These are phyloP conservation scores for Pimephales promelas DNA, from an alignment of 2,113 vertebrate genomes.

Conservation along the genomic window DNA sequence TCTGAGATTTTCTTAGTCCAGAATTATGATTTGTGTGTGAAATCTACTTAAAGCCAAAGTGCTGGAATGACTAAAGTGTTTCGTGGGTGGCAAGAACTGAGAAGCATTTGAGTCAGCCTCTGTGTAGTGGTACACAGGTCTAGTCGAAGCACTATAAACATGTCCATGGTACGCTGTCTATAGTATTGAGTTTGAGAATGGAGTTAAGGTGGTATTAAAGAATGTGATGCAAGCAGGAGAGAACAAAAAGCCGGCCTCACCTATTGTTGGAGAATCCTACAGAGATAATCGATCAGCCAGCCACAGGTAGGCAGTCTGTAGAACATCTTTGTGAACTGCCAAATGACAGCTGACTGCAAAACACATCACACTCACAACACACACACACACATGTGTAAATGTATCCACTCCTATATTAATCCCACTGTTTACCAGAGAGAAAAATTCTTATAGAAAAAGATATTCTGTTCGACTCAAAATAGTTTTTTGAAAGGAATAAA, in stretches of 20 bases:
- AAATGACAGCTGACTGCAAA: slow-evolving; percentile 71
- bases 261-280: slow-evolving; percentile 47
- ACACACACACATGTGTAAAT: slow-evolving; percentile 27
- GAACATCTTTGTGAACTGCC: slow-evolving; percentile 52
- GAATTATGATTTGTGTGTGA: slow-evolving; percentile 7
- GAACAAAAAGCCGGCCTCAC: slow-evolving; percentile 22
- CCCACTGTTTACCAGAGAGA: slow-evolving; percentile 16
- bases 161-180: slow-evolving; percentile 40
- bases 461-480: background rate
- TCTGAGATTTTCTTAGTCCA: slow-evolving; percentile 6
- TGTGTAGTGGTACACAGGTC: slow-evolving; percentile 51
- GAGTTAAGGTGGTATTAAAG: slow-evolving; percentile 47
- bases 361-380: slow-evolving; percentile 42
- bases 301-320: slow-evolving; percentile 69
- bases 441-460: slow-evolving; percentile 10
- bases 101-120: slow-evolving; percentile 62
- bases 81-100: slow-evolving; percentile 58
- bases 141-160: slow-evolving; percentile 31
- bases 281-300: slow-evolving; percentile 70
- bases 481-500: slow-evolving; percentile 14
- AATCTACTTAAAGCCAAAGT: slow-evolving; percentile 45
- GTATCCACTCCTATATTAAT: slow-evolving; percentile 16
- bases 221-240: slow-evolving; percentile 48
- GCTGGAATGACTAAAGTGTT: slow-evolving; percentile 53
- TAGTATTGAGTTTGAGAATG: slow-evolving; percentile 36